These are phyloP conservation scores for Bembecia ichneumoniformis DNA, from an alignment of 2,888 invertebrate species.

Conservation along the genomic window DNA sequence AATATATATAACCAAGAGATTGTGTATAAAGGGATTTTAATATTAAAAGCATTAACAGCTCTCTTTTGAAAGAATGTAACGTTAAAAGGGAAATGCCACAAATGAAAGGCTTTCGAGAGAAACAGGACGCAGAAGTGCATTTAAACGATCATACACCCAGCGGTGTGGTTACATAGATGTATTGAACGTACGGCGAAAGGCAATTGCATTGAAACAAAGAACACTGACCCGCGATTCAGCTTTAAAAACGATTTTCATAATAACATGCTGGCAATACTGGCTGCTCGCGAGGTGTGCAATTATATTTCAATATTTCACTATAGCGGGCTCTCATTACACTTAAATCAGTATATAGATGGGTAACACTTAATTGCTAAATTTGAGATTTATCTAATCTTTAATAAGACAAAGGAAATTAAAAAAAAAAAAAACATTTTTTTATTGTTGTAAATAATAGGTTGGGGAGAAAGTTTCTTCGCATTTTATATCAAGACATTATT, in stretches of 20 bases:
- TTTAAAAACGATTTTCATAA: constrained; percentile 54
- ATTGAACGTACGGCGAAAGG: constrained; percentile 24
- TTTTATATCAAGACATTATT: no score
- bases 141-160: constrained; percentile 15
- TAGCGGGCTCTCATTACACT: background rate
- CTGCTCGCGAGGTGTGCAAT: constrained; percentile 38
- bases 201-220: constrained; percentile 45
- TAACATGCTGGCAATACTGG: constrained; percentile 30
- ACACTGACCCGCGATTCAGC: constrained; percentile 36
- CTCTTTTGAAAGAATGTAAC: constrained; percentile 9
- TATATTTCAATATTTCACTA: constrained; percentile 46
- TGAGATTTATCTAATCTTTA: no score
- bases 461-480: no score
- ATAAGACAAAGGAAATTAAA: no score
- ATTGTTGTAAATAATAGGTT: background rate
- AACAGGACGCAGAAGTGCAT: constrained; percentile 15
- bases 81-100: constrained; percentile 18
- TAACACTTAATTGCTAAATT: background rate
- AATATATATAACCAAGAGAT: background rate
- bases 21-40: background rate
- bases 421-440: no score
- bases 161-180: background rate
- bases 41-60: constrained; percentile 6
- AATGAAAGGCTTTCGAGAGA: constrained; percentile 17
- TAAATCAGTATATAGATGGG: background rate